Evolutionary conservation across 2,113 vertebrate genomes (phyloP).

Genomic region (Ceuthmochares aereus): DNA sequence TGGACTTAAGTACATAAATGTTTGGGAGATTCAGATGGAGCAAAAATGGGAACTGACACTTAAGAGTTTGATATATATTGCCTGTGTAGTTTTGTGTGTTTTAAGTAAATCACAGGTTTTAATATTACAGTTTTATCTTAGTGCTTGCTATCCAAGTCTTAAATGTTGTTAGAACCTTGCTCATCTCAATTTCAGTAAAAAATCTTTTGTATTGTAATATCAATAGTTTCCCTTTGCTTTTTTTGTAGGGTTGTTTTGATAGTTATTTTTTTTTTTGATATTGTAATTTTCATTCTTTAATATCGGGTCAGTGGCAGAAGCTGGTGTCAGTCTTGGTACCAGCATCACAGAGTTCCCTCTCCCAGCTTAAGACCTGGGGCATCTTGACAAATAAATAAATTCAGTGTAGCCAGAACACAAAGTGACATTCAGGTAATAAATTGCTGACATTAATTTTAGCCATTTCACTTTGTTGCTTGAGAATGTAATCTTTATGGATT

Average conservation of each 20-base stretch:
- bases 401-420: background rate
- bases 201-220: background rate
- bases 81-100: background rate
- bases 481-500: background rate
- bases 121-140: background rate
- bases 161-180: background rate
- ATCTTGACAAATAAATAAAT: background rate
- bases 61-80: background rate
- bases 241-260: background rate
- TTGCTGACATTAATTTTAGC: background rate
- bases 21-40: background rate
- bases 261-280: background rate
- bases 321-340: background rate
- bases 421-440: background rate
- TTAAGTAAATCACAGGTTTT: background rate
- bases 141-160: background rate
- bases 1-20: background rate
- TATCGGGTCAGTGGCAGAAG: background rate
- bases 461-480: background rate
- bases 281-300: background rate
- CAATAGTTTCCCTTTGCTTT: background rate
- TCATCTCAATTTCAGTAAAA: background rate
- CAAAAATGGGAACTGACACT: background rate
- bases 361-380: background rate
- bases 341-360: background rate